phyloP scores from a whole-genome alignment of 2,113 vertebrate genomes.

The Psittacus erithacus region DNA sequence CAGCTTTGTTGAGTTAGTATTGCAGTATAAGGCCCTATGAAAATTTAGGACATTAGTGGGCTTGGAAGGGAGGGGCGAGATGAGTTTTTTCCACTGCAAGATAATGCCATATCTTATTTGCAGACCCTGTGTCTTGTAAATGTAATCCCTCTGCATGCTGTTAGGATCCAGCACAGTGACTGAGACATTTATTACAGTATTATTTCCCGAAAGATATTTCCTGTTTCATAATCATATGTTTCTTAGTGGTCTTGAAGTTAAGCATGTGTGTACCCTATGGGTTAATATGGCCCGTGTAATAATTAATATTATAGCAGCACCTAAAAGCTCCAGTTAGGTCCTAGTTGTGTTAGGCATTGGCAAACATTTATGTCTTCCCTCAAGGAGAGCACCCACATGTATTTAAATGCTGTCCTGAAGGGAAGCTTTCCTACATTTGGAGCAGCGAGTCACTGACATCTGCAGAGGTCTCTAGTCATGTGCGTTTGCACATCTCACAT shows the following conservation, averaged over 20 bases:
- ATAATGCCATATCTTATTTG: neutral
- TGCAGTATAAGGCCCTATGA: neutral
- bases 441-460: neutral
- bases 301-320: neutral
- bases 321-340: neutral
- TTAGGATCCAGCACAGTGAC: neutral
- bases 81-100: neutral
- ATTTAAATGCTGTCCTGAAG: neutral
- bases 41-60: neutral
- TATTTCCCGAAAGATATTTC: neutral
- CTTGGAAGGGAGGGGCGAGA: neutral
- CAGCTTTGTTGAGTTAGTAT: neutral
- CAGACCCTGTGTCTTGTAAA: neutral
- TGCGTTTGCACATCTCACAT: accelerated
- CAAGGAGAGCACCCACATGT: neutral
- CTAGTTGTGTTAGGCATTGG: neutral
- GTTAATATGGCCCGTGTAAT: neutral
- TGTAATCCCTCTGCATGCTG: neutral
- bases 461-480: neutral
- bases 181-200: neutral
- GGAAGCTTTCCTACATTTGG: neutral
- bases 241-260: neutral
- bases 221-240: neutral
- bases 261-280: neutral
- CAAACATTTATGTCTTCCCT: neutral